Conservation (phyloP, 2,797 vertebrate species). For the Vespertilio murinus region DNA sequence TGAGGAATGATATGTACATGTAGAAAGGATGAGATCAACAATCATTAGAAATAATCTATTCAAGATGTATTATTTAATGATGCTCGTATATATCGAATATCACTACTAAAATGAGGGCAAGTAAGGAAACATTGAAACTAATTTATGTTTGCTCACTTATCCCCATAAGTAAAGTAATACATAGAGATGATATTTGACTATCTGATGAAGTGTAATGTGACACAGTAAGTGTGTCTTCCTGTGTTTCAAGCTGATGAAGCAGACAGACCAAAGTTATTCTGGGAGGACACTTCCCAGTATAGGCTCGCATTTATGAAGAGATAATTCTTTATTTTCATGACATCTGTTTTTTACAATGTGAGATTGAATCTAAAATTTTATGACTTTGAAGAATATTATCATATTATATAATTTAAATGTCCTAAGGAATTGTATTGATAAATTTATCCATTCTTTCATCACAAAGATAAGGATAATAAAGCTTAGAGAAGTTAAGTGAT, state of each 20-base stretch:
- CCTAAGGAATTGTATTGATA: not conserved
- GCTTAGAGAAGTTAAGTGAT: not conserved
- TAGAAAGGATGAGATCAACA: not conserved
- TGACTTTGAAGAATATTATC: not conserved
- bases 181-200: not conserved
- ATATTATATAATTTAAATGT: slow-evolving; percentile 20
- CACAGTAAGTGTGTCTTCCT: not conserved
- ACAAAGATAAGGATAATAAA: not conserved
- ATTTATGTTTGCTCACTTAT: not conserved
- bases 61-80: slow-evolving; percentile 16
- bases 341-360: not conserved
- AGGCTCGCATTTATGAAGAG: not conserved
- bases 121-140: not conserved
- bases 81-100: not conserved
- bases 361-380: slow-evolving; percentile 10
- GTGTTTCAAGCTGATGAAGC: not conserved
- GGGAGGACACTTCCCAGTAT: not conserved
- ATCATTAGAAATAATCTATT: not conserved
- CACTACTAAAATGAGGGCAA: not conserved
- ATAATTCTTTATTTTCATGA: not conserved
- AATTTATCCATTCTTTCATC: not conserved
- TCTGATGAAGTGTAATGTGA: not conserved
- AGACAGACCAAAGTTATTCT: not conserved
- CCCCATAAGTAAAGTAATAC: not conserved
- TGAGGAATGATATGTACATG: not conserved